Evolutionary conservation across 2,797 vertebrate genomes (phyloP).

Genomic region (Oreochromis grahami): DNA sequence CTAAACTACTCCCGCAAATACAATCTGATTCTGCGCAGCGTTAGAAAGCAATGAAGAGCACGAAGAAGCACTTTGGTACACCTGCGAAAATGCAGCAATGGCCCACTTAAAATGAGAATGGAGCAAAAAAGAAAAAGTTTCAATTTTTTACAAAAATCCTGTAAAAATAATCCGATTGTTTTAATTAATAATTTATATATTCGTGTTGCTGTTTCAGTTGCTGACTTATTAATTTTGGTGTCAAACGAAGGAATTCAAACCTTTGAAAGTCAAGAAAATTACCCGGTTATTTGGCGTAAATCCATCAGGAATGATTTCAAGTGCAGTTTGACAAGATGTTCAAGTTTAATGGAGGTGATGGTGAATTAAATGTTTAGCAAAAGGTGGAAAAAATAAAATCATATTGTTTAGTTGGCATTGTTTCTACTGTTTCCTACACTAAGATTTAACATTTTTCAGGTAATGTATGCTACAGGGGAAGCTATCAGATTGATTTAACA

Average conservation of each 20-base stretch:
- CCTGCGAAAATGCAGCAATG: background rate
- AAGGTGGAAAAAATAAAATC: background rate
- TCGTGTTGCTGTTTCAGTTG: background rate
- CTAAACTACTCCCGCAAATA: background rate
- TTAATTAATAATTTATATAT: background rate
- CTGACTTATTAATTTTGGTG: background rate
- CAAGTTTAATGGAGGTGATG: rapidly evolving
- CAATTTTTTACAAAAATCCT: background rate
- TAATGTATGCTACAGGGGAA: background rate
- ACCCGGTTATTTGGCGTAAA: background rate
- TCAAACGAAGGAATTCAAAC: background rate
- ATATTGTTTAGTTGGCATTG: background rate
- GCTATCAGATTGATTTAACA: background rate
- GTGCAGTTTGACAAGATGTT: background rate
- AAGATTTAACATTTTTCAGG: rapidly evolving
- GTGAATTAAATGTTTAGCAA: background rate
- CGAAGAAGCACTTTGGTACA: background rate
- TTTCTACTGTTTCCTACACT: background rate
- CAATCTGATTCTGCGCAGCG: background rate
- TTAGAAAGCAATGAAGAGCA: background rate
- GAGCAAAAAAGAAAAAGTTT: background rate
- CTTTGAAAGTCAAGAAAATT: background rate
- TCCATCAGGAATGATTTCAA: rapidly evolving
- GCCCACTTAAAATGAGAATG: background rate
- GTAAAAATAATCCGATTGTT: background rate